A percentile compares a stretch with the other conserved stretches of the same genome.
phyloP scores from a whole-genome alignment of 1,140 invertebrate species.

The Dendrolimus punctatus region DNA sequence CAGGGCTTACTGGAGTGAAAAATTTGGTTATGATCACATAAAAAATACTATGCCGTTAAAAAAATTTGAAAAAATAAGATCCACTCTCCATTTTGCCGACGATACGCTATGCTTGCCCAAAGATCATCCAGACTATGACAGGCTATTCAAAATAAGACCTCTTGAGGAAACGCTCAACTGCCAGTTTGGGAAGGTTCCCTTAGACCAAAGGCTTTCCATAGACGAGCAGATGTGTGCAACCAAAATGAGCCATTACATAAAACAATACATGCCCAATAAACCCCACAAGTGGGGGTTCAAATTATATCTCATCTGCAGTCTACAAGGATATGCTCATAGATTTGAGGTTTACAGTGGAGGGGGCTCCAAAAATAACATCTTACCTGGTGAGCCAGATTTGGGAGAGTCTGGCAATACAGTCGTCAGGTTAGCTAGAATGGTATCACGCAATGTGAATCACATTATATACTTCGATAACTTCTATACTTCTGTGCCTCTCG shows the following conservation, averaged over 20 bases:
- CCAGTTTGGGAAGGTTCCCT: conserved; percentile 27
- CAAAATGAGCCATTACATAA: too few species aligned
- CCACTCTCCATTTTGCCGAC: conserved; percentile 12
- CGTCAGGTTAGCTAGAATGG: conserved; percentile 29
- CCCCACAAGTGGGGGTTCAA: conserved; percentile 63
- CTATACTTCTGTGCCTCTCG: conserved; percentile 35
- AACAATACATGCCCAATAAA: conserved; percentile 49
- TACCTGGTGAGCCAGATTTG: conserved; percentile 34
- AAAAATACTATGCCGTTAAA: conserved; percentile 40
- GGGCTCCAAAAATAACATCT: conserved; percentile 21
- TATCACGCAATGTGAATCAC: conserved; percentile 22
- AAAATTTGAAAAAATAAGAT: conserved; percentile 47
- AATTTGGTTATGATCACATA: conserved; percentile 35
- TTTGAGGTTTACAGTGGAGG: conserved; percentile 49
- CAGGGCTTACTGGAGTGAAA: conserved; percentile 16
- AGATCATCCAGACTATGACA: background rate
- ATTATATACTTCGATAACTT: conserved; percentile 42
- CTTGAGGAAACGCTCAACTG: conserved; percentile 30
- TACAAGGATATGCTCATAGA: conserved; percentile 44
- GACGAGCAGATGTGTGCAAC: conserved; percentile 24
- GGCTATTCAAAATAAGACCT: conserved; percentile 30
- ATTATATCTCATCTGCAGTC: conserved; percentile 38
- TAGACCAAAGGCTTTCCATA: conserved; percentile 27
- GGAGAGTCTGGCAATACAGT: conserved; percentile 41
- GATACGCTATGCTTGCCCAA: too few species aligned